A percentile compares a stretch with the other conserved stretches of the same genome.
Conservation (phyloP, 2,888 invertebrate genomes). For the Catocala fraxini region DNA sequence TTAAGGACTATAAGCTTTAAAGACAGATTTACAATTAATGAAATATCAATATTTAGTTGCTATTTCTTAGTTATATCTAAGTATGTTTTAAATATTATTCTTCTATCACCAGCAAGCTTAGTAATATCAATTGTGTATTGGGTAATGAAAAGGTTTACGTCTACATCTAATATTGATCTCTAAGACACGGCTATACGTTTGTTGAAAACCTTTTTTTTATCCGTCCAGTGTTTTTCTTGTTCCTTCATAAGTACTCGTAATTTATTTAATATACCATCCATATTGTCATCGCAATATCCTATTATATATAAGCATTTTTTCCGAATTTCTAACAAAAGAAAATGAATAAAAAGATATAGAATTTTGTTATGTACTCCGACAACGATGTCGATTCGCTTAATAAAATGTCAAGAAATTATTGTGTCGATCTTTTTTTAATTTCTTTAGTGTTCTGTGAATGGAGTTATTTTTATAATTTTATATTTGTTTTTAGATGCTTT, state of each 20-base stretch:
- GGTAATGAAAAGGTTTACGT: conserved; percentile 57
- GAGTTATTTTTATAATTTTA: conserved; percentile 21
- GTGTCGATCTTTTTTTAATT: conserved; percentile 9
- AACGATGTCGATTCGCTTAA: conserved; percentile 28
- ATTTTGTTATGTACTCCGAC: conserved; percentile 24
- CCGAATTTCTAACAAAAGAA: conserved; percentile 33
- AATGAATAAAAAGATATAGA: conserved; percentile 24
- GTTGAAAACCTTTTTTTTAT: conserved; percentile 58
- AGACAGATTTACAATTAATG: conserved; percentile 29
- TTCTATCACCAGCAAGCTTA: conserved; percentile 26
- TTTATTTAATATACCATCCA: conserved; percentile 39
- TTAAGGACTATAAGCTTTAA: conserved; percentile 33
- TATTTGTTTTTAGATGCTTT: conserved; percentile 37
- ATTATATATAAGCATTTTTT: conserved; percentile 36
- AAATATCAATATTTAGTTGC: conserved; percentile 13
- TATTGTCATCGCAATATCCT: conserved; percentile 29
- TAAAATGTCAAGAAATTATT: conserved; percentile 41
- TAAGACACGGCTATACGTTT: conserved; percentile 40
- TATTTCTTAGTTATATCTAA: conserved; percentile 38
- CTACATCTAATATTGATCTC: conserved; percentile 56
- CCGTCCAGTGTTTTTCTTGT: conserved; percentile 61
- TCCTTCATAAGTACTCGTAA: conserved; percentile 45
- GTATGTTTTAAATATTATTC: conserved; percentile 43
- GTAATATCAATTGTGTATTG: conserved; percentile 32
- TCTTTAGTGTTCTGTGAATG: conserved; percentile 9